Percentiles rank a stretch among this genome's conserved stretches.
Evolutionary conservation across 2,888 invertebrate genomes (phyloP).

Genomic region (Nowickia ferox): DNA sequence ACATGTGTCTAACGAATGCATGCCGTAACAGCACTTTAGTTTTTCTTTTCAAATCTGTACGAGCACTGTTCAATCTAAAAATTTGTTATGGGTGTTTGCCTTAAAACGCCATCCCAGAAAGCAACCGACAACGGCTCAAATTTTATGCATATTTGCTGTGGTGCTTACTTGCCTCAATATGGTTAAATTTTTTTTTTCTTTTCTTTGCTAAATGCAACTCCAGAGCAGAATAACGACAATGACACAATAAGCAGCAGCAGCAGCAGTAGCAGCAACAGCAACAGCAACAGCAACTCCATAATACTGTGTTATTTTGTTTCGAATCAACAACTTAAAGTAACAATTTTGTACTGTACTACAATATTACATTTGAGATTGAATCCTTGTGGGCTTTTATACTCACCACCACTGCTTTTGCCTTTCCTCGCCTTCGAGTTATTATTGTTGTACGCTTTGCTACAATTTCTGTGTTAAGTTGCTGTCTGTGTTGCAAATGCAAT

Average conservation of each 20-base stretch:
- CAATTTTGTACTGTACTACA: not conserved
- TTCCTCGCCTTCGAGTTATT: constrained; percentile 18
- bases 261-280: constrained; percentile 17
- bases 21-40: no score
- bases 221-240: constrained; percentile 45
- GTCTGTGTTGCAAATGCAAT: constrained; percentile 36
- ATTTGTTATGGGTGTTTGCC: not conserved
- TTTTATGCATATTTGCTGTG: constrained; percentile 19
- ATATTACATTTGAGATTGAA: constrained; percentile 52
- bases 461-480: constrained; percentile 24
- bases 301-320: constrained; percentile 9
- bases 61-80: no score
- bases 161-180: constrained; percentile 31
- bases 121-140: no score
- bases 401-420: constrained; percentile 27
- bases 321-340: constrained; percentile 20
- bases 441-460: constrained; percentile 24
- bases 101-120: no score
- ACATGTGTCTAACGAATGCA: no score
- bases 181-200: not conserved
- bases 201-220: constrained; percentile 29
- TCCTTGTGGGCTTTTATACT: constrained; percentile 56
- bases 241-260: constrained; percentile 31
- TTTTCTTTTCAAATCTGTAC: no score
- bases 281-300: constrained; percentile 6